phyloP scores from a whole-genome alignment of 2,113 vertebrate genomes.

The Scortum barcoo region DNA sequence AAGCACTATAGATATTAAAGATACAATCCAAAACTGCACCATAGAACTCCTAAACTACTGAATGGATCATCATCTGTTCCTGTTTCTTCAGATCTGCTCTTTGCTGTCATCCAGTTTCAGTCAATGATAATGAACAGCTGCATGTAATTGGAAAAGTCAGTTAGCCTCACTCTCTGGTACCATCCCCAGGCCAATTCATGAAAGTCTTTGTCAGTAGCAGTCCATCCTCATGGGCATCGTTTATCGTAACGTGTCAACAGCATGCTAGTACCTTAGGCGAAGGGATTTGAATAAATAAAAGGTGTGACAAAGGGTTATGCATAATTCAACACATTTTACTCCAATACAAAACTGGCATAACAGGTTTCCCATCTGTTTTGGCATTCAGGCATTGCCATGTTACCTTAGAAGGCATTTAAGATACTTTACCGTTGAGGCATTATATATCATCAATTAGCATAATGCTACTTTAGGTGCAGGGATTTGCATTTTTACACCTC shows the following conservation, averaged over 20 bases:
- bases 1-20: no score
- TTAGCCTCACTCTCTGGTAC: conserved; percentile 5
- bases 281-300: conserved; percentile 24
- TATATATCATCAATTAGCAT: conserved; percentile 73
- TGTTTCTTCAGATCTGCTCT: not conserved
- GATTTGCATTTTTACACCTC: conserved; percentile 74
- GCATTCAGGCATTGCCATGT: conserved; percentile 24
- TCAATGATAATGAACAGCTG: conserved; percentile 12
- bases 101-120: conserved; percentile 2
- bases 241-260: conserved; percentile 21
- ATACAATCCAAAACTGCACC: not conserved
- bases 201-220: not conserved
- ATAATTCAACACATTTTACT: conserved; percentile 46
- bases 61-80: not conserved
- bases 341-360: conserved; percentile 1
- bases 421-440: conserved; percentile 49
- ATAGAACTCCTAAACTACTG: not conserved
- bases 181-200: not conserved
- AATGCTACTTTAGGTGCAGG: conserved; percentile 58
- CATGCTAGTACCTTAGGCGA: not conserved
- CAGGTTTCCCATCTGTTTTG: conserved; percentile 45
- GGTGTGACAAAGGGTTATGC: conserved; percentile 30
- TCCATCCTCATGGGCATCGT: conserved; percentile 12
- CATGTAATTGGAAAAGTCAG: conserved; percentile 5
- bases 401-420: conserved; percentile 51